Percentiles rank a stretch among this genome's conserved stretches.
phyloP scores from a whole-genome alignment of 1,140 invertebrate genomes.

The Pollicipes pollicipes region DNA sequence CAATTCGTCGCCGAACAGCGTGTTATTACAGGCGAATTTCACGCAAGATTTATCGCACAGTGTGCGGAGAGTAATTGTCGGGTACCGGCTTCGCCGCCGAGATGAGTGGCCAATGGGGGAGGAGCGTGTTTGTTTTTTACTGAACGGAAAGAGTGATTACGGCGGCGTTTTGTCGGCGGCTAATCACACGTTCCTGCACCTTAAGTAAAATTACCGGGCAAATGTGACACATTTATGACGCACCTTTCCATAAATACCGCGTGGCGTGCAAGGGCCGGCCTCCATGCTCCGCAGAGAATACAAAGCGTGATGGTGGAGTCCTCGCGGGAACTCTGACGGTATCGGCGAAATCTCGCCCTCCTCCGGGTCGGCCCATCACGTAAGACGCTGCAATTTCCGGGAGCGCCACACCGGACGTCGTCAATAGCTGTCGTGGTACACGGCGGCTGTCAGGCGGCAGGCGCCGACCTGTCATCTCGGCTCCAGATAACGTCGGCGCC shows the following conservation, averaged over 20 bases:
- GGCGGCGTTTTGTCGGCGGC: neutral
- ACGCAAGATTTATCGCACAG: neutral
- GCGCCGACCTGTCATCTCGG: too few species aligned
- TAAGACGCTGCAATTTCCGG: too few species aligned
- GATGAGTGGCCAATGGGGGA: neutral
- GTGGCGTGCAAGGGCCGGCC: too few species aligned
- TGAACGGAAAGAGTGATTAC: neutral
- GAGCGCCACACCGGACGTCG: too few species aligned
- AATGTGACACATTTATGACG: neutral
- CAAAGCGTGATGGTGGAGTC: too few species aligned
- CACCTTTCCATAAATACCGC: neutral
- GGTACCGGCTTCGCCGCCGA: neutral
- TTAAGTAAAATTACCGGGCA: neutral
- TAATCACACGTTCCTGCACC: neutral
- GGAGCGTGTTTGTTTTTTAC: neutral
- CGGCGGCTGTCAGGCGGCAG: too few species aligned
- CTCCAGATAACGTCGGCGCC: too few species aligned
- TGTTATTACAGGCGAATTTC: neutral
- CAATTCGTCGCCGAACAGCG: neutral
- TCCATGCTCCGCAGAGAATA: too few species aligned
- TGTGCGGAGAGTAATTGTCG: neutral
- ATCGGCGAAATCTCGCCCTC: too few species aligned
- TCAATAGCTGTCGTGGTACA: too few species aligned
- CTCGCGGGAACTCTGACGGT: too few species aligned
- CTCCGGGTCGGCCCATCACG: too few species aligned